Evolutionary conservation across 1,140 invertebrate species (phyloP), one percentile per base, ranked within the genome.

Genomic region (Ptiloglossa arizonensis): DNA sequence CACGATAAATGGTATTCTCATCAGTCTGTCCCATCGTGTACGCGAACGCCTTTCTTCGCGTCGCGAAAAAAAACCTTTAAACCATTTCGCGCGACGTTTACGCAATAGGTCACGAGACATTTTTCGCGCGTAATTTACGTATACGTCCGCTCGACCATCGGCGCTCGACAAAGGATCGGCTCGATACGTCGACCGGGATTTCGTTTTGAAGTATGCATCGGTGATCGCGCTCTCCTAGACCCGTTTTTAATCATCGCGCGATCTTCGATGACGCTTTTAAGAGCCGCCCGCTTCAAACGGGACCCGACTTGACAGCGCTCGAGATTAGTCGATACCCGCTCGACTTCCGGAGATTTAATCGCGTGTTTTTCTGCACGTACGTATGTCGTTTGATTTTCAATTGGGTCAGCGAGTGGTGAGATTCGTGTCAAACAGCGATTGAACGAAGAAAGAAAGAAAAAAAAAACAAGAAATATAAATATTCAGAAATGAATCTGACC

Each of bases 201-300:
- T 13, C 32, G 17, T 48, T 50, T 35, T n/a, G 27, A 76, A 52
- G 35, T 52, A 6, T 19, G 41, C 2, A 46, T 27, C 48, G 5
- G 15, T 22, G n/a, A 24, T 32, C 15, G 19, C 35, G 15, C 15
- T 52, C 50, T 32, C 32, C 15, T 17, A 22, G 13, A 19, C 22
- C n/a, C 24, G 41, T 70, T 77, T 41, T 70, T 70, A 44, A 62
- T 77, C 56, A 77, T 63, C 67, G 5, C 46, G 8, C 11, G n/a
- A 52, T 71, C 56, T 24, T n/a, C 13, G 35, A n/a, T 32, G 48
- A 77, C 38, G 50, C 15, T 77, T 72, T 60, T 68, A 63, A 77
- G 54, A 57, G 62, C 11, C 5, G 19, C 1, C 17, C 15, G 17
- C 24, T 67, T 44, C 19, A 64, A n/a, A 64, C 15, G n/a, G 15